phyloP scores from a whole-genome alignment of 2,797 vertebrate genomes.

The Pseudocheirus occidentalis region DNA sequence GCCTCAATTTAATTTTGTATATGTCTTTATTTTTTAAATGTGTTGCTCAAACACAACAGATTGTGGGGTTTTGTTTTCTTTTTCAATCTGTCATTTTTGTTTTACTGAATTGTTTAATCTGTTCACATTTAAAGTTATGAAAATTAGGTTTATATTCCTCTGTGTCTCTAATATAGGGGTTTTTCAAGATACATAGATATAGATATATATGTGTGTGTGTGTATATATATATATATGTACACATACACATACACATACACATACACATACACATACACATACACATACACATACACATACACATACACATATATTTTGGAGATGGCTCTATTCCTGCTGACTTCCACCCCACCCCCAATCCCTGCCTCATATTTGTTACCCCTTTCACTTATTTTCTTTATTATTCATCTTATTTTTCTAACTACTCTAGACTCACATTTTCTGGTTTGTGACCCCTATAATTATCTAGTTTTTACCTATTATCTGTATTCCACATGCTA shows the following conservation, averaged over 20 bases:
- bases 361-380: background rate
- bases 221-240: no score
- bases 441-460: no score
- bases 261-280: no score
- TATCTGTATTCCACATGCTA: no score
- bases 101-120: background rate
- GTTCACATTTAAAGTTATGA: background rate
- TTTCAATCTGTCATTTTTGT: background rate
- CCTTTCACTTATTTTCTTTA: background rate
- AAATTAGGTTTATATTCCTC: background rate
- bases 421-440: no score
- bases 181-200: background rate
- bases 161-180: background rate
- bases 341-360: background rate
- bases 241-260: no score
- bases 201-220: no score
- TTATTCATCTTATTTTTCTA: no score
- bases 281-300: no score
- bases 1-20: background rate
- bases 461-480: no score
- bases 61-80: background rate
- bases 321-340: background rate
- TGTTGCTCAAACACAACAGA: background rate
- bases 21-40: background rate
- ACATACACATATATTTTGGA: background rate